Percentiles rank a stretch among this genome's conserved stretches.
These are phyloP conservation scores for Rhagonycha lutea DNA, from an alignment of 2,888 invertebrate species.

Conservation along the genomic window DNA sequence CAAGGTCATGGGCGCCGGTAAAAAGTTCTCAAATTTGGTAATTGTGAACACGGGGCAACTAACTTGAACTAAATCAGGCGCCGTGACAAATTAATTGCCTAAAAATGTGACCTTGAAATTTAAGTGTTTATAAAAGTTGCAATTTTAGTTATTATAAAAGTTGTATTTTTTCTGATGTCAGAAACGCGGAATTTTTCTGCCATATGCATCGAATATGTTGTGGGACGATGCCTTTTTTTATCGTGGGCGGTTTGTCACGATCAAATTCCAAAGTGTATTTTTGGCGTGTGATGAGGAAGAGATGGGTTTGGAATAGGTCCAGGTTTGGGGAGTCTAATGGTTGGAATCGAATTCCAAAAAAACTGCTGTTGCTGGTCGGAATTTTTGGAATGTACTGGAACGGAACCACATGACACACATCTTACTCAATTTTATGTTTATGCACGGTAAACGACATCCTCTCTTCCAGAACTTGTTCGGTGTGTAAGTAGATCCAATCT, in stretches of 20 bases:
- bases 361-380: background rate
- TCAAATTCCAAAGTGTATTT: background rate
- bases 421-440: background rate
- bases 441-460: background rate
- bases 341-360: too few relatives aligned
- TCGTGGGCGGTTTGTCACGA: background rate
- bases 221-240: background rate
- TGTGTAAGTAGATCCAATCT: background rate
- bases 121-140: background rate
- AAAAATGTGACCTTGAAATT: background rate
- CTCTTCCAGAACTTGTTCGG: background rate
- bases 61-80: background rate
- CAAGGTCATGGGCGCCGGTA: background rate
- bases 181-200: background rate
- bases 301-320: background rate
- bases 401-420: background rate
- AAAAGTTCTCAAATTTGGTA: background rate
- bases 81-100: background rate
- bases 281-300: background rate
- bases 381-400: background rate
- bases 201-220: background rate
- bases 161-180: background rate
- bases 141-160: background rate
- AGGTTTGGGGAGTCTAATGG: too few relatives aligned
- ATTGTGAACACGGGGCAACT: background rate